phyloP scores from a whole-genome alignment of 1,140 invertebrate genomes.

The Lutraria rhynchaena region DNA sequence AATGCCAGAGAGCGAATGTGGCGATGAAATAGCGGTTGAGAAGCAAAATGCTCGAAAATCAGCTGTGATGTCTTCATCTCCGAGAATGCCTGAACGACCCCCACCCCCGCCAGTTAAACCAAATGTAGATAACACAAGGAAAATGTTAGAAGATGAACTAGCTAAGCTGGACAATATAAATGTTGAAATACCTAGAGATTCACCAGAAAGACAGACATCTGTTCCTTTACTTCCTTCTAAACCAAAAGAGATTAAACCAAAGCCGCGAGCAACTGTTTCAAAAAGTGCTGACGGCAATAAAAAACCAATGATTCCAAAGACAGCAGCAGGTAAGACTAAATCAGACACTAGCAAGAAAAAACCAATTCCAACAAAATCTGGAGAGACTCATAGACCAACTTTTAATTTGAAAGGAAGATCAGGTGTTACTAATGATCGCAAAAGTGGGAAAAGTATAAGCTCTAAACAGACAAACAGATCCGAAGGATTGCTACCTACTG shows the following conservation, averaged over 20 bases:
- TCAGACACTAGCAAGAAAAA: slow-evolving; percentile 33
- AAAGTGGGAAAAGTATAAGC: not conserved
- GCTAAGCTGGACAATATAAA: slow-evolving; percentile 43
- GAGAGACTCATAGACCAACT: slow-evolving; percentile 27
- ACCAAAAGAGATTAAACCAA: slow-evolving; percentile 37
- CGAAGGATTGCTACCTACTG: not conserved
- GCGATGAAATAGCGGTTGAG: not conserved
- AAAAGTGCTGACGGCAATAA: slow-evolving; percentile 17
- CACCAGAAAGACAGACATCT: not conserved
- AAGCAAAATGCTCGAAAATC: slow-evolving; percentile 34
- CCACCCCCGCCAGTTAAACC: slow-evolving; percentile 42
- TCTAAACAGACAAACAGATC: not conserved
- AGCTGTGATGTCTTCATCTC: slow-evolving; percentile 10
- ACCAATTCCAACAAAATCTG: not conserved
- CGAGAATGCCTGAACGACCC: slow-evolving; percentile 43
- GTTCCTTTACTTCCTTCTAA: not conserved
- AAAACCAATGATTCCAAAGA: slow-evolving; percentile 20
- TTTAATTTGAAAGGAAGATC: slow-evolving; percentile 50
- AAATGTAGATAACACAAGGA: slow-evolving; percentile 46
- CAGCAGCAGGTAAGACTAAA: slow-evolving; percentile 27
- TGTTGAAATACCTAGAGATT: slow-evolving; percentile 30
- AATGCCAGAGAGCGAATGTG: slow-evolving; percentile 49
- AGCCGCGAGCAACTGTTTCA: slow-evolving; percentile 18
- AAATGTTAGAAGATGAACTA: slow-evolving; percentile 44
- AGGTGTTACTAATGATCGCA: slow-evolving; percentile 1